A percentile compares a stretch with the other conserved stretches of the same genome.
These are phyloP conservation scores for Craseonycteris thonglongyai DNA, from an alignment of 2,113 vertebrate genomes.

Conservation along the genomic window DNA sequence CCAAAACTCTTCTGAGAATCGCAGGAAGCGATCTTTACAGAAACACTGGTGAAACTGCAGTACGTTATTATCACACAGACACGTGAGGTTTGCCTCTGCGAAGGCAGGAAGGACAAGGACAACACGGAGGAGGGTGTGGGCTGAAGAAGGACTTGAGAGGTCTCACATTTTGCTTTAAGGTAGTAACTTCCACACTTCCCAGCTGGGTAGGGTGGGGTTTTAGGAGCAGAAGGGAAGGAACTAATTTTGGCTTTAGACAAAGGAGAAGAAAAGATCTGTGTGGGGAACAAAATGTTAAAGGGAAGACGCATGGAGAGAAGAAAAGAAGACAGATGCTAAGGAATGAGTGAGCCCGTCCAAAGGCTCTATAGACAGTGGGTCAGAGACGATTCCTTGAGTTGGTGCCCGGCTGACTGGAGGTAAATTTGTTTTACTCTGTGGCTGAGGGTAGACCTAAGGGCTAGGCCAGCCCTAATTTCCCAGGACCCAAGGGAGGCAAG, in stretches of 20 bases:
- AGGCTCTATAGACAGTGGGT: not conserved
- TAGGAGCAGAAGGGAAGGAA: not conserved
- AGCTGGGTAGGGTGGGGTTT: not conserved
- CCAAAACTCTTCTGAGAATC: not conserved
- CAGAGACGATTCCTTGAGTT: not conserved
- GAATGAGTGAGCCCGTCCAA: not conserved
- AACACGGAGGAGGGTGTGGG: not conserved
- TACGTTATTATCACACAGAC: not conserved
- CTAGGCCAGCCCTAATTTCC: not conserved
- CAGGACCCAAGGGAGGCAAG: not conserved
- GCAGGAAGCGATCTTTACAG: not conserved
- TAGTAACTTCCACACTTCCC: not conserved
- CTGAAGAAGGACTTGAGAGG: not conserved
- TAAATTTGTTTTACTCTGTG: not conserved
- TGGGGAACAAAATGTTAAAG: not conserved
- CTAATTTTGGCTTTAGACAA: not conserved
- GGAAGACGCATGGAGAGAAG: not conserved
- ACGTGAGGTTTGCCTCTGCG: not conserved
- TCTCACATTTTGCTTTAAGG: not conserved
- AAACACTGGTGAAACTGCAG: not conserved
- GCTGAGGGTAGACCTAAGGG: not conserved
- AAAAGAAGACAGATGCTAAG: not conserved
- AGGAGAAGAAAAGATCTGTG: not conserved
- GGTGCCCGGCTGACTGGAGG: not conserved
- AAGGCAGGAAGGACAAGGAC: not conserved